Evolutionary conservation across 2,888 invertebrate species (phyloP), one percentile per base, ranked within the genome.

Genomic region (Stratiomys singularior): DNA sequence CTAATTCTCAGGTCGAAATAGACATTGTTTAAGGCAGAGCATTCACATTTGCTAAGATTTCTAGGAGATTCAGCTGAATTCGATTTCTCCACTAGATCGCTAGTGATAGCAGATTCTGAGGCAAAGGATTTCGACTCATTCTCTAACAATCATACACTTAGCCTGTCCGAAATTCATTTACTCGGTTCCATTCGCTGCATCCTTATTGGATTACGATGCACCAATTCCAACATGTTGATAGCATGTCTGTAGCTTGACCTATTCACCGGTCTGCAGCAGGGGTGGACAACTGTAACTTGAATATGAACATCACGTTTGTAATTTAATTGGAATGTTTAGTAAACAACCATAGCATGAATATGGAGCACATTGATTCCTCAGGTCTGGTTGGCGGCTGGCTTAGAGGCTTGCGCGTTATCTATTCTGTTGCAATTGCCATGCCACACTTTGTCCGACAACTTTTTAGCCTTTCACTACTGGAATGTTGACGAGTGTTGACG

Each of bases 151-250:
- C 64, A 25, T n/a, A 28, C 23, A n/a, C n/a, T 63, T 15, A 21
- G 4, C 25, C 63, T 21, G 15, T 25, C 23, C 56, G 23, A 21
- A 60, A 23, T 13, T 28, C 1, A 64, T 28, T 11, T 64, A 18
- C 1, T 1, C 64, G 18, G n/a, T 28, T n/a, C 56, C 9, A 37
- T 21, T n/a, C 67, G 23, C 21, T 2, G 28, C 72, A 21, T 60
- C 58, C 44, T 74, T 60, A 74, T 74, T 74, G 74, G 74, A 74
- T 74, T 74, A 74, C 58, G 18, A 58, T 58, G 28, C 72, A 30
- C 37, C 60, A 58, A 4, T 60, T 60, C 9, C 23, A 37, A 44
- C 44, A n/a, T 13, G 71, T 56, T 25, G 60, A 30, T 21, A 18
- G 56, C 21, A 5, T 18, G 13, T 46, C 44, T 46, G 25, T 74